Evolutionary conservation across 2,888 invertebrate species (phyloP), one percentile per base, ranked within the genome.

Genomic region (Drosophila neutralis): DNA sequence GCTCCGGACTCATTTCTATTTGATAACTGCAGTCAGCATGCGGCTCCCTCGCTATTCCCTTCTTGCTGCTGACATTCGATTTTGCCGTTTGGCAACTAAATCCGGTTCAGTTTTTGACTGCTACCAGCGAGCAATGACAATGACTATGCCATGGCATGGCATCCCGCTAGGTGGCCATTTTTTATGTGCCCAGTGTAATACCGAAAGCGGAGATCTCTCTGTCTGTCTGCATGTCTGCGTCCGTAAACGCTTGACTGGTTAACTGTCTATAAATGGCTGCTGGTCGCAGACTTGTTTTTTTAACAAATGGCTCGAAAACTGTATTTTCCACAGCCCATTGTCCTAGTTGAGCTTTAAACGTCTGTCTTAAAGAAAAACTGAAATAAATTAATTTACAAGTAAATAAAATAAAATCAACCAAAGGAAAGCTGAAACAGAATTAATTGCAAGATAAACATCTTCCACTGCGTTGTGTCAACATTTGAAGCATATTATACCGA

Each of bases 1-100:
- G 78, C 64, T 70, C 33, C 29, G 58, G 66, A 52, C 66, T 69
- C 83, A 78, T 81, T 86, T 78, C 73, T 69, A 68, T 78, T 83
- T 83, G 86, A 78, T 79, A 78, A 62, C 82, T 84, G 82, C 73
- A 74, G 67, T 54, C 69, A 42, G 51, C 60, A 68, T 38, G 33
- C 59, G 8, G 67, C 40, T 13, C 5, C 29, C 24, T 13, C 48
- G 18, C 8, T 21, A n/a, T 15, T 49, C 15, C 11, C 15, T 11
- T 6, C 27, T 58, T 77, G 75, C 67, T 57, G 68, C 15, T 82
- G 82, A 78, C 80, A 80, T 78, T 80, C 81, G 81, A 82, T 77
- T 81, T 81, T 67, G 69, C 67, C 73, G 68, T 69, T 81, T 78
- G 80, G 82, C 82, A 82, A 69, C 80, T 77, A 79, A 81, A 81